Conservation (phyloP, 2,113 vertebrate species). For the Hassar affinis region DNA sequence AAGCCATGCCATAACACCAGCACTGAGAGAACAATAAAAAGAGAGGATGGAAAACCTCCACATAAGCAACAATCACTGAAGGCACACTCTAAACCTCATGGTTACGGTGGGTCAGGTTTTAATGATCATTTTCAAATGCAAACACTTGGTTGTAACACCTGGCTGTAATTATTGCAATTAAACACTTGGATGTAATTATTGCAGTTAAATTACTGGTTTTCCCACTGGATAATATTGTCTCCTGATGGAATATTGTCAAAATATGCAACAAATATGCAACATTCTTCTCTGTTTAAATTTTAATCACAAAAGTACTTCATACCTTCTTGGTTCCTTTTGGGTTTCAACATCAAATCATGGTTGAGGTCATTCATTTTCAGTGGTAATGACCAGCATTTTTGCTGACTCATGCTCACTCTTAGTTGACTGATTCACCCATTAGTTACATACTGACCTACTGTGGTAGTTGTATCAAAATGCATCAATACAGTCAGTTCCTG, state of each 20-base stretch:
- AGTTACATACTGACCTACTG: not conserved
- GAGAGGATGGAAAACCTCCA: conserved; percentile 13
- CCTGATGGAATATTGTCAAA: not conserved
- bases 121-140: not conserved
- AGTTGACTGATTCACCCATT: conserved; percentile 26
- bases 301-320: not conserved
- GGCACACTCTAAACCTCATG: conserved; percentile 18
- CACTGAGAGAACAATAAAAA: conserved; percentile 26
- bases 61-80: conserved; percentile 9
- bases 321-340: not conserved
- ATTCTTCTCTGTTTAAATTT: not conserved
- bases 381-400: conserved; percentile 31
- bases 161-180: not conserved
- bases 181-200: not conserved
- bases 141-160: not conserved
- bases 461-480: not conserved
- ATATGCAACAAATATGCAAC: not conserved
- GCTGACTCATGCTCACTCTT: conserved; percentile 49
- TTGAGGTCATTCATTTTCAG: conserved; percentile 27
- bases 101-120: conserved; percentile 35
- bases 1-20: conserved; percentile 23
- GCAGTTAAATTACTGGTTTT: not conserved
- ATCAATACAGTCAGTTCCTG: not conserved
- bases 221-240: not conserved
- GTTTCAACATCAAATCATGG: conserved; percentile 6